phyloP scores from a whole-genome alignment of 2,797 vertebrate genomes.

The Cossypha caffra region DNA sequence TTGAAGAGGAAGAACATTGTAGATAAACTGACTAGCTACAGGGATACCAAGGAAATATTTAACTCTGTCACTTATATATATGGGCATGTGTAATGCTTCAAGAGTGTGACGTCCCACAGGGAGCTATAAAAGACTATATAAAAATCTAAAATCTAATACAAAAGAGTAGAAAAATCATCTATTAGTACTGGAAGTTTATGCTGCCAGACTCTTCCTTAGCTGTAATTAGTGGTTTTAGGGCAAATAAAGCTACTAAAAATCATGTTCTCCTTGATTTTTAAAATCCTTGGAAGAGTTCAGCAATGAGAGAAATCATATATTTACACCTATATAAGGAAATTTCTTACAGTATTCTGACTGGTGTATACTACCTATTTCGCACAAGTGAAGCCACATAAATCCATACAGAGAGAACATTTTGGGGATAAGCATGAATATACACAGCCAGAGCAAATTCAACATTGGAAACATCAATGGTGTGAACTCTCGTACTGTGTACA shows the following conservation, averaged over 20 bases:
- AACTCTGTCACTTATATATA: rapidly evolving
- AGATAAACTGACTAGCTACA: not conserved
- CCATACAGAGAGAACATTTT: conserved; percentile 92
- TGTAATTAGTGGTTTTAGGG: not conserved
- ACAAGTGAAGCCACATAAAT: conserved; percentile 93
- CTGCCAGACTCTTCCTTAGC: not conserved
- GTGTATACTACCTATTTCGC: conserved; percentile 62
- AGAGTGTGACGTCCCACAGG: not conserved
- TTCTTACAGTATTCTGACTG: not conserved
- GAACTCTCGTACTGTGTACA: conserved; percentile 92
- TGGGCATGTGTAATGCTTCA: not conserved
- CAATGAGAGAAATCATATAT: not conserved
- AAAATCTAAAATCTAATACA: not conserved
- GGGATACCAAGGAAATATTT: not conserved
- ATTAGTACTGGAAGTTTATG: not conserved
- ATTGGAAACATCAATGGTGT: conserved; percentile 84
- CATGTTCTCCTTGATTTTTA: not conserved
- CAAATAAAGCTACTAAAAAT: not conserved
- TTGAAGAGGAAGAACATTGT: not conserved
- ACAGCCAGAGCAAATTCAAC: conserved; percentile 95
- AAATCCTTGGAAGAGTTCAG: not conserved
- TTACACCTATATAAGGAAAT: not conserved
- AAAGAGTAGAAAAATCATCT: not conserved
- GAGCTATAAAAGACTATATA: not conserved
- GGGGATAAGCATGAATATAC: conserved; percentile 92